Conservation (phyloP, 2,797 vertebrate genomes). For the Mycteria americana region DNA sequence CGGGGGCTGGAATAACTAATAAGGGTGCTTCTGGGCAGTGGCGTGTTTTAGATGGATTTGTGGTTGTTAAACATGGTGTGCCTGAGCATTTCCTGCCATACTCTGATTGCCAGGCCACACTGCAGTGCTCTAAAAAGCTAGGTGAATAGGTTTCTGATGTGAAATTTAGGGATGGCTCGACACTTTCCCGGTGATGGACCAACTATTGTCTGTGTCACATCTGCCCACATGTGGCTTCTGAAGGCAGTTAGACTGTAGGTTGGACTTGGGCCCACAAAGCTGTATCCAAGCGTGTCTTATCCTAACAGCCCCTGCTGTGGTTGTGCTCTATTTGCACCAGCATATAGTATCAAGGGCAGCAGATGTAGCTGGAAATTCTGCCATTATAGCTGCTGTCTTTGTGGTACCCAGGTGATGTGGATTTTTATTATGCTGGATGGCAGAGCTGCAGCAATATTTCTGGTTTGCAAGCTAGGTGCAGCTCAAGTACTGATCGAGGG, state of each 20-base stretch:
- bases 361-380: background rate
- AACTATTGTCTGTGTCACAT: rapidly evolving
- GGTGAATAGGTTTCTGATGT: background rate
- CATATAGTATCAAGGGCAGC: background rate
- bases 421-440: background rate
- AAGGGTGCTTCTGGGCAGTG: background rate
- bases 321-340: background rate
- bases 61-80: background rate
- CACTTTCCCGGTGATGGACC: background rate
- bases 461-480: background rate
- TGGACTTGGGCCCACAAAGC: rapidly evolving
- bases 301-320: background rate
- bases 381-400: background rate
- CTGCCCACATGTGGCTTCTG: background rate
- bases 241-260: background rate
- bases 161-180: background rate
- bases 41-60: background rate
- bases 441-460: background rate
- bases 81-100: background rate
- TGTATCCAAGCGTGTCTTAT: background rate
- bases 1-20: background rate
- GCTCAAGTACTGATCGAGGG: background rate
- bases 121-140: background rate
- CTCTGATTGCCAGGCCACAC: rapidly evolving
- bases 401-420: background rate